A percentile compares a stretch with the other conserved stretches of the same genome.
phyloP scores from a whole-genome alignment of 2,888 invertebrate genomes.

The Plagodis dolabraria region DNA sequence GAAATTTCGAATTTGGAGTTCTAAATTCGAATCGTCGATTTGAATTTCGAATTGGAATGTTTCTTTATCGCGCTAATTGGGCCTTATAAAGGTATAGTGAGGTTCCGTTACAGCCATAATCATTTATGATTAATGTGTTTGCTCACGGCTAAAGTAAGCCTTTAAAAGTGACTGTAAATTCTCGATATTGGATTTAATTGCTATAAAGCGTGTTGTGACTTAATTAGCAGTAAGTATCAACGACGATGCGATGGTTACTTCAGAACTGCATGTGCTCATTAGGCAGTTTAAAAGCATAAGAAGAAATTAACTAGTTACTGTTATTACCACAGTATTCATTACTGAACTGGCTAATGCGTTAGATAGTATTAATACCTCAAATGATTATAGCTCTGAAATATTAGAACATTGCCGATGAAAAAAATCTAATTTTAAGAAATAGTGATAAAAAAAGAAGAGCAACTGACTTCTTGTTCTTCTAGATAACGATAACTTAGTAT shows the following conservation, averaged over 20 bases:
- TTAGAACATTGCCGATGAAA: no score
- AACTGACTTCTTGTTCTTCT: no score
- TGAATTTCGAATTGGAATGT: conserved; percentile 39
- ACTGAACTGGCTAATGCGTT: no score
- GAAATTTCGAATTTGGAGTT: conserved; percentile 35
- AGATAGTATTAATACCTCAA: no score
- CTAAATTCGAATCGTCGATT: conserved; percentile 39
- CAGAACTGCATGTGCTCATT: background rate
- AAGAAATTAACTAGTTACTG: background rate
- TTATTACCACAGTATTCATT: no score
- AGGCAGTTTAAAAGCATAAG: no score
- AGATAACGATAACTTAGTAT: no score
- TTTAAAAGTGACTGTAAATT: conserved; percentile 56
- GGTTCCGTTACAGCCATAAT: conserved; percentile 58
- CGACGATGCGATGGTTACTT: conserved; percentile 3
- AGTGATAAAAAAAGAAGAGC: no score
- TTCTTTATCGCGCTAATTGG: conserved; percentile 56
- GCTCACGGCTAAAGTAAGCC: conserved; percentile 59
- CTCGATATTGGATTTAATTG: conserved; percentile 62
- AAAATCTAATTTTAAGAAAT: no score
- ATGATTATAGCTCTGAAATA: no score
- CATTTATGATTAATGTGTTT: conserved; percentile 72
- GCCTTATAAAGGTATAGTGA: conserved; percentile 33
- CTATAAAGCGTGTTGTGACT: conserved; percentile 55
- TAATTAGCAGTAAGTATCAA: conserved; percentile 37